Conservation (phyloP, 1,140 invertebrate species). For the Goniozus legneri region DNA sequence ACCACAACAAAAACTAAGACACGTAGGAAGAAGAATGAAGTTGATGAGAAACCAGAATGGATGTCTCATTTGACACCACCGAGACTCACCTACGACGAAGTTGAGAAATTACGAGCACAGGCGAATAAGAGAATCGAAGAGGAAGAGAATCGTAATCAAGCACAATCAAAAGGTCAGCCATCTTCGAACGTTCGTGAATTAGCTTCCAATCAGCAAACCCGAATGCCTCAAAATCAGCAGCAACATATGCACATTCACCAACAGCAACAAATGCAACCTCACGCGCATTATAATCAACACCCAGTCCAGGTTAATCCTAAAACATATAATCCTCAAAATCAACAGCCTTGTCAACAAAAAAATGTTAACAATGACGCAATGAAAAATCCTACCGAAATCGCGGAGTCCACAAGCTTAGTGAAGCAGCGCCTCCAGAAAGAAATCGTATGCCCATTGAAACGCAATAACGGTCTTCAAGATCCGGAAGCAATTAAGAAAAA, state of each 20-base stretch:
- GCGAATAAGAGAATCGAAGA: not conserved
- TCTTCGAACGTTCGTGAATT: too few relatives aligned
- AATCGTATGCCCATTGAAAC: conserved; percentile 20
- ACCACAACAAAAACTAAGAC: not conserved
- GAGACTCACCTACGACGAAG: conserved; percentile 26
- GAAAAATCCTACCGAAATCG: not conserved
- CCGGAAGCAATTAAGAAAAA: conserved; percentile 16
- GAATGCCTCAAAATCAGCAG: not conserved
- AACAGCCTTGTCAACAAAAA: not conserved
- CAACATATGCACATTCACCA: not conserved
- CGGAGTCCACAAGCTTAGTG: conserved; percentile 30
- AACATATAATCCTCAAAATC: not conserved
- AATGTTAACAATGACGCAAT: not conserved
- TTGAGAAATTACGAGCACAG: conserved; percentile 18
- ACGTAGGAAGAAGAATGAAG: conserved; percentile 2
- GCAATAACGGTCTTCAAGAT: conserved; percentile 44
- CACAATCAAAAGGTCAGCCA: not conserved
- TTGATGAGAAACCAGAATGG: conserved; percentile 41
- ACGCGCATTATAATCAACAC: not conserved
- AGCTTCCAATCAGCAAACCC: not conserved
- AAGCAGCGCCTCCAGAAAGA: conserved; percentile 32
- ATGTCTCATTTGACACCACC: conserved; percentile 38
- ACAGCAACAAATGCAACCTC: conserved; percentile 3
- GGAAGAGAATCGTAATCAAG: not conserved
- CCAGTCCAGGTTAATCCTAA: not conserved